Conservation (phyloP, 2,797 vertebrate genomes). For the Avahi laniger region DNA sequence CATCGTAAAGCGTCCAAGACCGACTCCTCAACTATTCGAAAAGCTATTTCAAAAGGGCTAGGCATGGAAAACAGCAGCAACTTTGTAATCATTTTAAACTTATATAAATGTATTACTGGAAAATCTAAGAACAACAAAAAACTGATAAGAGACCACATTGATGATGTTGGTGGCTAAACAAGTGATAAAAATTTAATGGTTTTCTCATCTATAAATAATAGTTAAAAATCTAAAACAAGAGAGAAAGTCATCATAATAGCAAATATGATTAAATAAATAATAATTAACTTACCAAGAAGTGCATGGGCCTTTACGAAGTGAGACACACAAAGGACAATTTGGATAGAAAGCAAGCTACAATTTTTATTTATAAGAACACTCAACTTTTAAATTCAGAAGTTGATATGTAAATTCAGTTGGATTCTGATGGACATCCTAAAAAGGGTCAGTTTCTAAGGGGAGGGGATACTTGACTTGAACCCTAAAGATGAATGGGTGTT, state of each 20-base stretch:
- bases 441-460: neutral
- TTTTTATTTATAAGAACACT: neutral
- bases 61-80: neutral
- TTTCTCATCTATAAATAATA: neutral
- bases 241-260: neutral
- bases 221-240: constrained; percentile 3
- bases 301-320: neutral
- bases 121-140: neutral
- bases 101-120: neutral
- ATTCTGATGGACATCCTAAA: neutral
- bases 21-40: neutral
- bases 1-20: neutral
- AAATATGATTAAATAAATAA: neutral
- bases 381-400: neutral
- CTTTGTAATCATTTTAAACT: neutral
- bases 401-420: neutral
- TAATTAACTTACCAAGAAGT: neutral
- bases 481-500: neutral
- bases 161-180: neutral
- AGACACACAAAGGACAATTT: neutral
- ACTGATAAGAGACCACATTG: neutral
- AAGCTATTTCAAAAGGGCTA: neutral
- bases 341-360: neutral
- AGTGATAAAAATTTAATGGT: neutral
- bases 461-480: neutral